These are phyloP conservation scores for Typhlichthys subterraneus DNA, from an alignment of 2,797 vertebrate species.

Conservation along the genomic window DNA sequence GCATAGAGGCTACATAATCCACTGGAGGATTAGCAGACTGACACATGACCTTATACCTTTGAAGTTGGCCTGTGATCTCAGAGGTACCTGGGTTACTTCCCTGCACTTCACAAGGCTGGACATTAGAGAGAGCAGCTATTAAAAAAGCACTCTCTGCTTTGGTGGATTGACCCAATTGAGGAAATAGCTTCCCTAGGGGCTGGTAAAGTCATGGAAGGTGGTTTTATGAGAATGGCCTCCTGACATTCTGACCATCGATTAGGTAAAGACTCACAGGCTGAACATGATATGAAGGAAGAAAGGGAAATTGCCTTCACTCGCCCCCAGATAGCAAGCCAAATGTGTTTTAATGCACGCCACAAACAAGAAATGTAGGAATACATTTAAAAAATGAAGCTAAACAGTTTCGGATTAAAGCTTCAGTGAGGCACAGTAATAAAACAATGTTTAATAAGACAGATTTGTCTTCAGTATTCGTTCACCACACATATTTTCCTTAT, in stretches of 20 bases:
- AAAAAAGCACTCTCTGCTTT: constrained; percentile 47
- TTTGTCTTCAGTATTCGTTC: background rate
- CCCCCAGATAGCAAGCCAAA: background rate
- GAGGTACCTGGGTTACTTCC: constrained; percentile 20
- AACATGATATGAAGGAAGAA: background rate
- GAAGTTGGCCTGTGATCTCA: constrained; percentile 47
- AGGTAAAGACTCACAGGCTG: constrained; percentile 3
- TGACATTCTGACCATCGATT: constrained; percentile 31
- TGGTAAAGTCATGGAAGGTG: constrained; percentile 44
- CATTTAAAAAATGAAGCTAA: no score
- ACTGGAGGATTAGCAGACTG: constrained; percentile 48
- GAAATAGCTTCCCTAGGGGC: constrained; percentile 37
- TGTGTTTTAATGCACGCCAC: no score
- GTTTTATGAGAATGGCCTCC: constrained; percentile 39
- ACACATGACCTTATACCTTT: constrained; percentile 52
- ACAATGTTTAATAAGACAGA: no score
- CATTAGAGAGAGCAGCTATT: constrained; percentile 36
- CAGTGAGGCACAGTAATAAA: no score
- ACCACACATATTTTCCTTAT: constrained; percentile 27
- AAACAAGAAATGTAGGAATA: no score
- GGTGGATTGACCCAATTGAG: constrained; percentile 46
- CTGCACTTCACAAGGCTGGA: constrained; percentile 43
- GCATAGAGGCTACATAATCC: constrained; percentile 36
- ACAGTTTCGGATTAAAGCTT: no score
- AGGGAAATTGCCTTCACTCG: background rate